Evolutionary conservation across 2,113 vertebrate genomes (phyloP), one percentile per base, ranked within the genome.

Genomic region (Xyrauchen texanus): DNA sequence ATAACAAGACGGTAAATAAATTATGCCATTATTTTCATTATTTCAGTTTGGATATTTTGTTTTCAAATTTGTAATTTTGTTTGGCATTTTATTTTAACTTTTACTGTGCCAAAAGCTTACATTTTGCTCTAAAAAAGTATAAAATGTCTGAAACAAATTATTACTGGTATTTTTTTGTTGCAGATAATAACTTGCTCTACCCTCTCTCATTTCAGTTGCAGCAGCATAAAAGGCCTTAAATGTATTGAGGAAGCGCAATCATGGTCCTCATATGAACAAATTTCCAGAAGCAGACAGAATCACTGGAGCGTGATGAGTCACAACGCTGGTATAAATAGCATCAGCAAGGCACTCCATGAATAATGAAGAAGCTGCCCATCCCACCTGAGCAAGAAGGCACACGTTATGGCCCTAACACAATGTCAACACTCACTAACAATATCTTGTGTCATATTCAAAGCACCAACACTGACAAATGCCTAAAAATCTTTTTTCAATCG

Each of bases 271-370:
- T 83, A 81, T 70, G 52, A 80, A 74, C 81, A 83, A 80, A 81
- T 89, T 87, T 81, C 68, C 82, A 71, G 82, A 76, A 83, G 88
- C 85, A 76, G 78, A 85, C 72, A 83, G 80, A 87, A 63, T 79
- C 90, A 86, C 81, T 80, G 64, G 84, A 86, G 88, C 86, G 11
- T 82, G 87, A 89, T 86, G 88, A 87, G 84, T 86, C 86, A 89
- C 89, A 89, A 87, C 86, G 89, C 85, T 79, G 84, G 79, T 92
- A 92, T 90, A 92, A 92, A 93, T 91, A 92, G 88, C 81, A 79
- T 83, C 68, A 58, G 81, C 57, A 68, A 82, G 70, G 76, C 76
- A 84, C 85, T 49, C 86, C 84, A 91, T 93, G 86, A 93, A 93
- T 92, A 92, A 93, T 92, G 83, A 79, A 85, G 66, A 81, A 92